phyloP scores from a whole-genome alignment of 2,113 vertebrate species.

The Nettapus auritus region DNA sequence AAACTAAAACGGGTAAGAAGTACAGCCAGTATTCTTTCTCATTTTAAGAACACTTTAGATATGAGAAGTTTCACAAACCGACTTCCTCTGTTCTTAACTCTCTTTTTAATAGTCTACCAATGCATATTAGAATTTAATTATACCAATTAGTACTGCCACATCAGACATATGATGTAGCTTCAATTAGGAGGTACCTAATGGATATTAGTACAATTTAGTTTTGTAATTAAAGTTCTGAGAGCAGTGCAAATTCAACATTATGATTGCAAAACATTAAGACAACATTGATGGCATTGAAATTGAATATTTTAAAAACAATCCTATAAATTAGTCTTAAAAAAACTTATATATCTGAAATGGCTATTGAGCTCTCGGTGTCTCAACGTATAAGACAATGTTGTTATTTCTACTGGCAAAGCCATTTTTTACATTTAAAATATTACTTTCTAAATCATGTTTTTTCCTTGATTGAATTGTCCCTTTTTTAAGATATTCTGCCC shows the following conservation, averaged over 20 bases:
- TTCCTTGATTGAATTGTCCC: neutral
- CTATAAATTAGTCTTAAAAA: constrained; percentile 34
- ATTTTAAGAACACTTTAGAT: neutral
- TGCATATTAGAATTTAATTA: constrained; percentile 83
- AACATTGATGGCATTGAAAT: constrained; percentile 57
- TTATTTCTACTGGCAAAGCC: neutral
- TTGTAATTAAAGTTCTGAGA: constrained; percentile 82
- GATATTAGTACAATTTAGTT: constrained; percentile 80
- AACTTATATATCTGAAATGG: neutral
- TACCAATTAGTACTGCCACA: constrained; percentile 79
- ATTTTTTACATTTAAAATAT: neutral
- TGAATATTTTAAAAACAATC: constrained; percentile 51
- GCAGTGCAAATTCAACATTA: constrained; percentile 78
- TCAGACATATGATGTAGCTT: constrained; percentile 80
- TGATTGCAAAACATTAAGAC: constrained; percentile 78
- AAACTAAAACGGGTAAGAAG: neutral
- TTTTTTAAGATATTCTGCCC: neutral
- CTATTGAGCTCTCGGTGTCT: neutral
- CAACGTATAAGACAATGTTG: neutral
- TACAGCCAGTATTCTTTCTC: neutral
- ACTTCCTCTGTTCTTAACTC: constrained; percentile 56
- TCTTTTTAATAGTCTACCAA: constrained; percentile 74
- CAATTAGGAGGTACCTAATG: constrained; percentile 81
- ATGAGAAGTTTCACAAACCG: constrained; percentile 35
- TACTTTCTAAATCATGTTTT: neutral